A percentile compares a stretch with the other conserved stretches of the same genome.
Evolutionary conservation across 2,797 vertebrate genomes (phyloP).

Genomic region (Mycteria americana): DNA sequence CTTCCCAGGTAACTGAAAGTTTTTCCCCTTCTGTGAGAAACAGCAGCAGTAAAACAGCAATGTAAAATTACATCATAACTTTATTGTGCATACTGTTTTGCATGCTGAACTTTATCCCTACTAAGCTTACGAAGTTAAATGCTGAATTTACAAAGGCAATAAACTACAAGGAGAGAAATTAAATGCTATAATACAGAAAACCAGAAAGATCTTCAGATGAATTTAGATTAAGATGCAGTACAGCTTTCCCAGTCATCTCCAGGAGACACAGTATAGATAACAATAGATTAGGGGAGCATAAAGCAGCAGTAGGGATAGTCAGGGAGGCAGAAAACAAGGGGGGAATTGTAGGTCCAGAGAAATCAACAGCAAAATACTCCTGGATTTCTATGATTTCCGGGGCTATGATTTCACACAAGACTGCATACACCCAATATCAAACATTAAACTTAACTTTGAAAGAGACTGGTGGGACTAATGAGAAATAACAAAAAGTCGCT

Average conservation of each 20-base stretch:
- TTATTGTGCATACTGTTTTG: neutral
- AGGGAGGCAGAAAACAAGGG: neutral
- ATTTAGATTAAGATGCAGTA: neutral
- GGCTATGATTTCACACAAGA: fast-evolving
- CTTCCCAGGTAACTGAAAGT: neutral
- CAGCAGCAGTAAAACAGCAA: neutral
- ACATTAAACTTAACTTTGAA: neutral
- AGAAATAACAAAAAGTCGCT: neutral
- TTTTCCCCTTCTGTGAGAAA: neutral
- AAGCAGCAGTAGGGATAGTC: neutral
- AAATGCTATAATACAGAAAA: neutral
- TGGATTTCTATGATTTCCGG: neutral
- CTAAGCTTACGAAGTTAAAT: neutral
- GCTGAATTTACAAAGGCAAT: neutral
- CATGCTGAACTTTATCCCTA: neutral
- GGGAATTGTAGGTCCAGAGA: neutral
- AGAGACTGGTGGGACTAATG: neutral
- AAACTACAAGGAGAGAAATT: neutral
- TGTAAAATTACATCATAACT: neutral
- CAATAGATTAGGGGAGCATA: neutral
- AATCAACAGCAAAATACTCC: neutral
- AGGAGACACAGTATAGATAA: neutral
- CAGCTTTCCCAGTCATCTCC: neutral
- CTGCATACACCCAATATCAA: fast-evolving
- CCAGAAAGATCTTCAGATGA: neutral